Conservation (phyloP, 2,888 invertebrate genomes). For the Trachelus troglodyta region DNA sequence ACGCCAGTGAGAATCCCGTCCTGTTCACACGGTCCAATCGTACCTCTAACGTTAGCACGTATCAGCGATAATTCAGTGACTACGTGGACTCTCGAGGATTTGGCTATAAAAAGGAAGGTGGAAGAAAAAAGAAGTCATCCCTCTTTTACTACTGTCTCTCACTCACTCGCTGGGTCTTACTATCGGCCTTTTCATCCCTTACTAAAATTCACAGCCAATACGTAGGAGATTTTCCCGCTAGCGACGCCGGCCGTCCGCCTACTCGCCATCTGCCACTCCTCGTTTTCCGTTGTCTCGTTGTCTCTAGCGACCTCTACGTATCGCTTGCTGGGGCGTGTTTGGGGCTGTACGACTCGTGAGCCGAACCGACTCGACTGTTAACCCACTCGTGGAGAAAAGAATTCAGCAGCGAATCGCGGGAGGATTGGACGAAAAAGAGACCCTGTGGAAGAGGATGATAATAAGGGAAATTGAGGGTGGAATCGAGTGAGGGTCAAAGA, state of each 20-base stretch:
- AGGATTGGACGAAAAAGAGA: neutral
- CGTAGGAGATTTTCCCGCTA: neutral
- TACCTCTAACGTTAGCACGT: neutral
- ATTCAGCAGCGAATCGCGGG: neutral
- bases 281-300: constrained; percentile 25
- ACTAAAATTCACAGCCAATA: neutral
- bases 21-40: neutral
- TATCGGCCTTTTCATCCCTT: neutral
- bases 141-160: neutral
- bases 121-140: neutral
- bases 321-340: constrained; percentile 48
- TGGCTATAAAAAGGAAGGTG: neutral
- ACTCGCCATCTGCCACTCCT: neutral
- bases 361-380: constrained; percentile 9
- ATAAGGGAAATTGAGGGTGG: constrained; percentile 3
- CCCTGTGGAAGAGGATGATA: neutral
- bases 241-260: neutral
- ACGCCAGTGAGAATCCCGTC: neutral
- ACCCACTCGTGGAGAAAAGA: neutral
- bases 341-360: constrained; percentile 19
- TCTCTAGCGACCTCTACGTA: constrained; percentile 37
- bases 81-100: neutral
- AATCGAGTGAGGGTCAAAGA: neutral
- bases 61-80: neutral
- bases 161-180: neutral